phyloP scores from a whole-genome alignment of 1,140 invertebrate genomes.

The Notospermus geniculatus region DNA sequence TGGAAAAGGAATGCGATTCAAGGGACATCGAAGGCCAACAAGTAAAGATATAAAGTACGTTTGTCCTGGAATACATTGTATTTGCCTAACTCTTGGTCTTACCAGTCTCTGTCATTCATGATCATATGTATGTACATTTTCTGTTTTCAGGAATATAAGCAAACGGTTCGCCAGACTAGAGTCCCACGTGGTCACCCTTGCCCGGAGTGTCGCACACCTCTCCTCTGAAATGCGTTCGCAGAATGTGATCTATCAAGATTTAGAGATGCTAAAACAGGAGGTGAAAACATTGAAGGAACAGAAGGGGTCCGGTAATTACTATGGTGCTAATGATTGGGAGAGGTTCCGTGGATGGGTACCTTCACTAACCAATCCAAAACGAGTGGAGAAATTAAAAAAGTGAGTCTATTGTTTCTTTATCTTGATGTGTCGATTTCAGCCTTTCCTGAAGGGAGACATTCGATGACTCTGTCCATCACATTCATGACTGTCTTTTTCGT shows the following conservation, averaged over 20 bases:
- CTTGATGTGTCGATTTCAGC: background rate
- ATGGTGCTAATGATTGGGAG: constrained; percentile 37
- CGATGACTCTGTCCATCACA: too few species aligned
- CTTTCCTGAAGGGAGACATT: background rate
- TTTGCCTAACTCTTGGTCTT: too few species aligned
- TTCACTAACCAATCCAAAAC: constrained; percentile 69
- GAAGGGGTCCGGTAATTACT: constrained; percentile 14
- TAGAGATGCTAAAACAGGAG: constrained; percentile 83
- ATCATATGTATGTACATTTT: too few species aligned
- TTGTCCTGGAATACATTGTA: constrained; percentile 4
- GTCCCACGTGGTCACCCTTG: constrained; percentile 87
- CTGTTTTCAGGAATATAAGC: constrained; percentile 72
- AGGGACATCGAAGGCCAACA: too few species aligned
- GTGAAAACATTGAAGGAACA: constrained; percentile 71
- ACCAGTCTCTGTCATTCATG: too few species aligned
- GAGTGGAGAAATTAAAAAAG: constrained; percentile 57
- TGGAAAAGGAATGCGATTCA: too few species aligned
- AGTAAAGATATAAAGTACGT: too few species aligned
- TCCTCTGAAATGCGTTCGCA: constrained; percentile 90
- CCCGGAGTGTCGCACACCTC: constrained; percentile 86
- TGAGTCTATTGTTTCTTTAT: constrained; percentile 30
- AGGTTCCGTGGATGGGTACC: constrained; percentile 54
- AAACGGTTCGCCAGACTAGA: constrained; percentile 86
- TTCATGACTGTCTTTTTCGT: constrained; percentile 20
- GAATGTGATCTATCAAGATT: constrained; percentile 82